Evolutionary conservation across 1,140 invertebrate genomes (phyloP).

Genomic region (Eriocheir sinensis): DNA sequence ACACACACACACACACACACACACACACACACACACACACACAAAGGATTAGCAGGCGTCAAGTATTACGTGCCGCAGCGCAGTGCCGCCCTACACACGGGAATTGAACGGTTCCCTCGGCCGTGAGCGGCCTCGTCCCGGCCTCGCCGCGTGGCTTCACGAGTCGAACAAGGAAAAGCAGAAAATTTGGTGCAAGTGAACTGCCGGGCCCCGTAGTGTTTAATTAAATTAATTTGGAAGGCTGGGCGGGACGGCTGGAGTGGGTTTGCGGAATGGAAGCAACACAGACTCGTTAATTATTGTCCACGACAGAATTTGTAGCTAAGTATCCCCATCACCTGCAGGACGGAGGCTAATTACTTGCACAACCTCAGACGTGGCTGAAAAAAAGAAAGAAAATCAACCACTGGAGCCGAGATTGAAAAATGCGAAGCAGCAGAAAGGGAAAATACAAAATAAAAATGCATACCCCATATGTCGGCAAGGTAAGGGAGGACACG

Average conservation of each 20-base stretch:
- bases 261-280: neutral
- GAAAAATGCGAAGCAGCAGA: too few species aligned
- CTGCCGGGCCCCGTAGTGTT: neutral
- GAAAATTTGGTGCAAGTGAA: neutral
- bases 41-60: too few species aligned
- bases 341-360: neutral
- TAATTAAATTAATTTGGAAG: neutral
- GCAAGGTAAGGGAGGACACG: too few species aligned
- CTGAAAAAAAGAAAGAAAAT: too few species aligned
- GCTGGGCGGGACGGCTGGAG: neutral
- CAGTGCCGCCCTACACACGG: too few species aligned
- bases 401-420: too few species aligned
- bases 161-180: neutral
- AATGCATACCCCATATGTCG: too few species aligned
- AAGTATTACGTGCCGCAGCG: too few species aligned
- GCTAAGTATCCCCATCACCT: neutral
- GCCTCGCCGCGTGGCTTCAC: neutral
- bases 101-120: neutral
- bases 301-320: neutral
- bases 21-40: neutral
- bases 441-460: too few species aligned
- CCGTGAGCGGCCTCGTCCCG: neutral
- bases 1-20: neutral
- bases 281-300: neutral
- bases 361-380: too few species aligned